These are phyloP conservation scores for Ploceus nigricollis DNA, from an alignment of 2,113 vertebrate species.

Conservation along the genomic window DNA sequence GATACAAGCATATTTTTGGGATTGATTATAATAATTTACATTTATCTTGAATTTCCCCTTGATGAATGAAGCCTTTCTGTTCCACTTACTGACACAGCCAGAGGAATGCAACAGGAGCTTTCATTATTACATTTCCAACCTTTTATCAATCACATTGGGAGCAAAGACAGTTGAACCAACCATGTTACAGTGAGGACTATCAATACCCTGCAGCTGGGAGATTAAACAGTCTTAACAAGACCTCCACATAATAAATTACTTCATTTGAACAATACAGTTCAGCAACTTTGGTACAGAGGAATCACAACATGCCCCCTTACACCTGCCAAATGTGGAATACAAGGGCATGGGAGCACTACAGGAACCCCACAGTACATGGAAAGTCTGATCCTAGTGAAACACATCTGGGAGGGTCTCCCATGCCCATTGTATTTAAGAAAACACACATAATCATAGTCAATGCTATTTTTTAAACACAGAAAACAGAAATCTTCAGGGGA, in stretches of 20 bases:
- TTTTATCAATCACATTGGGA: constrained; percentile 34
- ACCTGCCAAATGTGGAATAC: not conserved
- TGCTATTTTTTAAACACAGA: not conserved
- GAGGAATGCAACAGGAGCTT: constrained; percentile 30
- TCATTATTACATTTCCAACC: constrained; percentile 1
- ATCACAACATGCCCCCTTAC: not conserved
- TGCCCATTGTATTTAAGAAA: not conserved
- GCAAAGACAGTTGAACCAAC: constrained; percentile 29
- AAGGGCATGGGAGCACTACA: not conserved
- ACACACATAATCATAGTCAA: not conserved
- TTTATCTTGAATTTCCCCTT: constrained; percentile 58
- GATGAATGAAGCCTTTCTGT: constrained; percentile 39
- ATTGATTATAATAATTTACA: constrained; percentile 50
- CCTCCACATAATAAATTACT: not conserved
- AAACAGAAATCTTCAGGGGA: not conserved
- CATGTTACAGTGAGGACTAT: not conserved
- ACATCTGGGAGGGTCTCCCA: not conserved
- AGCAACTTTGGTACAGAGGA: not conserved
- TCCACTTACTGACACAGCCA: not conserved
- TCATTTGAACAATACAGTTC: not conserved
- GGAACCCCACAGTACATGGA: not conserved
- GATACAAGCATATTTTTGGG: constrained; percentile 28
- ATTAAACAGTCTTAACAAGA: constrained; percentile 31
- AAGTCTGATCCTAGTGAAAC: not conserved
- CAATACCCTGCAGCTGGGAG: constrained; percentile 21